phyloP scores from a whole-genome alignment of 2,797 vertebrate genomes.

The Poliocrania exsul region DNA sequence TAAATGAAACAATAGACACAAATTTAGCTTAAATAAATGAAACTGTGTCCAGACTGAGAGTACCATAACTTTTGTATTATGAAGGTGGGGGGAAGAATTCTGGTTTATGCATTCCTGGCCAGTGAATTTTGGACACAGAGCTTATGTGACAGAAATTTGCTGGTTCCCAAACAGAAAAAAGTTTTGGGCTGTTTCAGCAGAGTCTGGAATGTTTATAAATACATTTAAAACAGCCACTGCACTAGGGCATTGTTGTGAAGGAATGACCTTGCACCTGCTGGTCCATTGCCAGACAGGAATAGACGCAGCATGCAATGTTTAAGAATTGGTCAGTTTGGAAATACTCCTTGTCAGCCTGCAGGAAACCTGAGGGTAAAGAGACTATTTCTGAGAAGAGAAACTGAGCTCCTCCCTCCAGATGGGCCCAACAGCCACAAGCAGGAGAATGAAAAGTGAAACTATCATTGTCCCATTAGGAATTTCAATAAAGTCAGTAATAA shows the following conservation, averaged over 20 bases:
- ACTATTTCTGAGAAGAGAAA: constrained; percentile 2
- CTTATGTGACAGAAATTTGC: not conserved
- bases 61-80: not conserved
- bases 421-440: not conserved
- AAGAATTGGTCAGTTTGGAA: not conserved
- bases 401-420: not conserved
- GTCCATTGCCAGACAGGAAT: not conserved
- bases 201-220: not conserved
- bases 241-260: not conserved
- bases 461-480: not conserved
- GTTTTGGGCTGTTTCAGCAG: not conserved
- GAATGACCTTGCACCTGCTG: not conserved
- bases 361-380: not conserved
- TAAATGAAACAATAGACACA: not conserved
- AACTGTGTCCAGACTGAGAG: not conserved
- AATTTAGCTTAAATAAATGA: not conserved
- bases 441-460: constrained; percentile 39
- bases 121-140: not conserved
- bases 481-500: not conserved
- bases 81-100: not conserved
- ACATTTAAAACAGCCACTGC: not conserved
- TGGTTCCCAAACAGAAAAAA: not conserved
- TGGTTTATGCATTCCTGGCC: not conserved
- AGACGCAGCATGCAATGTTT: not conserved
- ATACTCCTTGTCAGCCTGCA: not conserved